These are phyloP conservation scores for Falco concolor DNA, from an alignment of 2,797 vertebrate genomes.

Conservation along the genomic window DNA sequence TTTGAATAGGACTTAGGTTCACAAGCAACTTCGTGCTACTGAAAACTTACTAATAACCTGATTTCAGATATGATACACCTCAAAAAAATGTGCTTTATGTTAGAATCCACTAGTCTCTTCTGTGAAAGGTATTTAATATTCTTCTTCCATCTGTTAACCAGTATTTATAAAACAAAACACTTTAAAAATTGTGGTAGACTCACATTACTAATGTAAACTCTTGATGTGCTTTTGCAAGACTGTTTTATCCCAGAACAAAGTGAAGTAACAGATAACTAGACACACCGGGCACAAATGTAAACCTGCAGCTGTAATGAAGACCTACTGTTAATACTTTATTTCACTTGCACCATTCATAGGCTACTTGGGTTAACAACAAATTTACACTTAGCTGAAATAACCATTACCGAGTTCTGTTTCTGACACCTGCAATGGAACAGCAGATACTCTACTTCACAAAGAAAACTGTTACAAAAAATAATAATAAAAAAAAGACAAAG, in stretches of 20 bases:
- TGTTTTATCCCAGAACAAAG: neutral
- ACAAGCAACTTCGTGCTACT: neutral
- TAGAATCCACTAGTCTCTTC: neutral
- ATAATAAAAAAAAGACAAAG: neutral
- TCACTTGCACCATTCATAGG: neutral
- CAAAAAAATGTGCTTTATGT: neutral
- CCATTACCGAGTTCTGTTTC: neutral
- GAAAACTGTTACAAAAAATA: neutral
- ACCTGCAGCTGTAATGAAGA: neutral
- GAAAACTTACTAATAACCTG: neutral
- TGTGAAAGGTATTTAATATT: neutral
- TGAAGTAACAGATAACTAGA: neutral
- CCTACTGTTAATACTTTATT: neutral
- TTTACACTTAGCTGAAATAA: neutral
- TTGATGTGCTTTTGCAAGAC: neutral
- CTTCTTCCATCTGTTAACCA: neutral
- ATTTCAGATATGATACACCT: neutral
- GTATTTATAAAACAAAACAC: neutral
- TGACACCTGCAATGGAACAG: neutral
- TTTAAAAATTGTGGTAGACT: neutral
- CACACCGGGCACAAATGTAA: neutral
- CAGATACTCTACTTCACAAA: neutral
- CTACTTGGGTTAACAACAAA: neutral
- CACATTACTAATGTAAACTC: neutral
- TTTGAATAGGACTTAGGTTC: neutral